Conservation (phyloP, 1,140 invertebrate species). For the Pissodes strobi region DNA sequence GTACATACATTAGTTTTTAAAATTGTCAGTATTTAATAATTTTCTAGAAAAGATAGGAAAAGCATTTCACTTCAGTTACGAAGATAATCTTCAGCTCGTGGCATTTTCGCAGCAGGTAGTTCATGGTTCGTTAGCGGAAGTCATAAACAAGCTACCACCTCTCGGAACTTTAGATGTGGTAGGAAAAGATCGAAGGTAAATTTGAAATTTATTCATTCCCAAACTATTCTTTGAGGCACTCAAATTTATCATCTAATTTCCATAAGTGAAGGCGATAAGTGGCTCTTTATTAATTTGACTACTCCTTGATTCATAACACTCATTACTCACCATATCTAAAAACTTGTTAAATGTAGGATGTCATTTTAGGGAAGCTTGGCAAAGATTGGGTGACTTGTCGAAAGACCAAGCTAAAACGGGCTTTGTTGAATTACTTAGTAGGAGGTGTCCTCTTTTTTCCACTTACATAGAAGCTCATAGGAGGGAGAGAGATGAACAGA, state of each 20-base stretch:
- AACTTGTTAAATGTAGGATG: no score
- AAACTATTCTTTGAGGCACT: no score
- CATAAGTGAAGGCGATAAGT: no score
- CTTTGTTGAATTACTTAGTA: conserved; percentile 87
- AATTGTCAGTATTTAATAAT: no score
- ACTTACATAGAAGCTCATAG: conserved; percentile 90
- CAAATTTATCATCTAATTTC: no score
- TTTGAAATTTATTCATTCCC: no score
- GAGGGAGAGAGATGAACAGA: conserved; percentile 73
- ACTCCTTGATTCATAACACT: no score
- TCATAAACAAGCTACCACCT: conserved; percentile 72
- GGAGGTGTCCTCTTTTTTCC: conserved; percentile 85
- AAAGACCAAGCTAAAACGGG: conserved; percentile 87
- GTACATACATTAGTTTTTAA: no score
- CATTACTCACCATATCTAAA: no score
- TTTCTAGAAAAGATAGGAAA: conserved; percentile 94
- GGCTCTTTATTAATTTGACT: no score
- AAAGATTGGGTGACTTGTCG: conserved; percentile 83
- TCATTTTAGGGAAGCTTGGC: conserved; percentile 81
- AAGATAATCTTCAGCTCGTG: conserved; percentile 88
- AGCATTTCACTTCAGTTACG: conserved; percentile 90
- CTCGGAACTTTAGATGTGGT: conserved; percentile 94
- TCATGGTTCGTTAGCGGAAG: conserved; percentile 80
- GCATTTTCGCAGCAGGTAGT: conserved; percentile 90
- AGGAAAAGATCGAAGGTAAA: conserved; percentile 79